These are phyloP conservation scores for Eupsilia transversa DNA, from an alignment of 2,888 invertebrate species.

Conservation along the genomic window DNA sequence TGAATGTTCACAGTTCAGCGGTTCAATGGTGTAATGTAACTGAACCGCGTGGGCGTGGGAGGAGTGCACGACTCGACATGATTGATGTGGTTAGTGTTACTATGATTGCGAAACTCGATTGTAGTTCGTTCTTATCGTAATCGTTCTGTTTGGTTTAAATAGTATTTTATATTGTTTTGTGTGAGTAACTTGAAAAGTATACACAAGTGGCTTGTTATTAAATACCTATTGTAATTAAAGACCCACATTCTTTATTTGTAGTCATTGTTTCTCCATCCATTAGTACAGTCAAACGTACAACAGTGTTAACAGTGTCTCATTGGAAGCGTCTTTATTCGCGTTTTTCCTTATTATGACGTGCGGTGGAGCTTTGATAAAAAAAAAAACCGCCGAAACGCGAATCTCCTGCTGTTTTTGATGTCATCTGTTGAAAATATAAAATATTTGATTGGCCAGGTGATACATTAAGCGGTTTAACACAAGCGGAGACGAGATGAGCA, in stretches of 20 bases:
- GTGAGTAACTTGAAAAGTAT: no score
- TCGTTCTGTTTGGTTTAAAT: background rate
- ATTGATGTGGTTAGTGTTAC: conserved; percentile 25
- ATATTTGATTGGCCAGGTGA: background rate
- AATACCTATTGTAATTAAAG: no score
- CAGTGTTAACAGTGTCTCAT: background rate
- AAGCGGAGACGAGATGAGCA: background rate
- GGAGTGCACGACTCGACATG: conserved; percentile 22
- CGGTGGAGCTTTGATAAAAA: background rate
- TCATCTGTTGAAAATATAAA: background rate
- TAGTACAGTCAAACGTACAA: background rate
- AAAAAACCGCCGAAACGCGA: background rate
- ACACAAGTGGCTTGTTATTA: no score
- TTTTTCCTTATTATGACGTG: background rate
- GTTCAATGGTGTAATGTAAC: conserved; percentile 6
- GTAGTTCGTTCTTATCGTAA: background rate
- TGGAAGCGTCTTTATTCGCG: background rate
- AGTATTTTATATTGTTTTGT: background rate
- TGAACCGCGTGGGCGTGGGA: conserved; percentile 8
- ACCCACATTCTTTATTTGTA: background rate
- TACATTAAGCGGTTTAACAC: background rate
- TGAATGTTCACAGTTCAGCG: conserved; percentile 12
- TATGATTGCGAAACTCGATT: conserved; percentile 18
- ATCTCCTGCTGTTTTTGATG: background rate
- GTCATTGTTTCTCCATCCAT: no score